Evolutionary conservation across 2,113 vertebrate species (phyloP), one percentile per base, ranked within the genome.

Genomic region (Balaeniceps rex): DNA sequence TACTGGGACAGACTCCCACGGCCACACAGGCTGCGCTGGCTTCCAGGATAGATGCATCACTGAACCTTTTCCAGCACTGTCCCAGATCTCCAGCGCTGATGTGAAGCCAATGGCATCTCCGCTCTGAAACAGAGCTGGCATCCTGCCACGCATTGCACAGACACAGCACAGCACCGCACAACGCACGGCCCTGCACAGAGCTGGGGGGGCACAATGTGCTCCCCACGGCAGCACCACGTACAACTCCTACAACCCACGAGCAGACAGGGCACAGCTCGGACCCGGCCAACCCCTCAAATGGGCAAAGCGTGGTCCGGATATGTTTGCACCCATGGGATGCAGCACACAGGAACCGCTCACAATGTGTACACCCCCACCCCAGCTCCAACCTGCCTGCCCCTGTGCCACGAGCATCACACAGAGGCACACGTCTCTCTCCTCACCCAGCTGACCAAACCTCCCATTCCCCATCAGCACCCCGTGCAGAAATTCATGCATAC

Each of bases 21-120:
- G 63, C 93, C 92, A 85, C 96, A 94, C 94, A 94, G 87, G 63
- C 92, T 85, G 89, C 0, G 2, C 87, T 46, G 84, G 70, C 91
- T 95, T 82, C 81, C 26, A 7, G 87, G 40, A 38, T 69, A 24
- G 81, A 84, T 76, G 87, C 90, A 88, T 63, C 93, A 38, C 87
- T 96, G 92, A 97, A 25, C 54, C 87, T 72, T 40, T 90, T 96
- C 89, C 93, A 96, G 90, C 78, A 24, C 90, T 54, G 90, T 93
- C 90, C 94, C 87, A 91, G 49, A 90, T 95, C 90, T 49, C 65
- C 71, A 76, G 82, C 58, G 18, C 94, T 97, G 87, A 93, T 95
- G 93, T 90, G 96, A 90, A 92, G 81, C 82, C 90, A 95, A 85
- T 94, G 90, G 90, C 96, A 97, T 97, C 84, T 94, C 90, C 8